Evolutionary conservation across 2,113 vertebrate genomes (phyloP).

Genomic region (Labeo catla): DNA sequence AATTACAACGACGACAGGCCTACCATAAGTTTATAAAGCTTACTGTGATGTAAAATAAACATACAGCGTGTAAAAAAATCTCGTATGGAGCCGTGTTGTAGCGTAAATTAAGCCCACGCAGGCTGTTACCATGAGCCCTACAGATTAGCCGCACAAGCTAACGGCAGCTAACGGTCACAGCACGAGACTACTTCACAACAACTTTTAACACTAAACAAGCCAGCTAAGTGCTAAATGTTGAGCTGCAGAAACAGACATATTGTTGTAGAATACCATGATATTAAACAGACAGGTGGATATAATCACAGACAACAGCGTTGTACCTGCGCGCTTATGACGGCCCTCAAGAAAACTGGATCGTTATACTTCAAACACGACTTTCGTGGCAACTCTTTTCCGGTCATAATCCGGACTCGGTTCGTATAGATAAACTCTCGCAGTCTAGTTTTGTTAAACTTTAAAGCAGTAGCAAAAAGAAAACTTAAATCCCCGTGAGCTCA

Average conservation of each 20-base stretch:
- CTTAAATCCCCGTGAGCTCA: background rate
- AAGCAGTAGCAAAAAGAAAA: background rate
- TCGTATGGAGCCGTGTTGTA: background rate
- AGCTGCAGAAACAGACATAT: background rate
- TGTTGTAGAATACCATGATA: background rate
- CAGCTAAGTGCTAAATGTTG: background rate
- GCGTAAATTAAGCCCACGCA: background rate
- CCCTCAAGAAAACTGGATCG: constrained; percentile 32
- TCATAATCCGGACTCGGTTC: constrained; percentile 57
- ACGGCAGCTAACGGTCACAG: constrained; percentile 6
- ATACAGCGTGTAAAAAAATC: background rate
- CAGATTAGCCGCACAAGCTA: constrained; percentile 13
- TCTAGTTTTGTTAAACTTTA: background rate
- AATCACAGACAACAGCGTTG: constrained; percentile 10
- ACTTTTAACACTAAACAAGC: background rate
- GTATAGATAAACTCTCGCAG: background rate
- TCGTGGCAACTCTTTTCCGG: constrained; percentile 21
- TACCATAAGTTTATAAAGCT: background rate
- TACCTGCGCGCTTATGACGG: constrained; percentile 51
- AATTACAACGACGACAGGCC: background rate
- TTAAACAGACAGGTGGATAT: background rate
- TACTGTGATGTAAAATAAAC: background rate
- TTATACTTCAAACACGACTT: constrained; percentile 40
- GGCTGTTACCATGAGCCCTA: constrained; percentile 24
- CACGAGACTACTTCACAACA: background rate